phyloP scores from a whole-genome alignment of 2,113 vertebrate genomes.

The Syngnathus typhle region DNA sequence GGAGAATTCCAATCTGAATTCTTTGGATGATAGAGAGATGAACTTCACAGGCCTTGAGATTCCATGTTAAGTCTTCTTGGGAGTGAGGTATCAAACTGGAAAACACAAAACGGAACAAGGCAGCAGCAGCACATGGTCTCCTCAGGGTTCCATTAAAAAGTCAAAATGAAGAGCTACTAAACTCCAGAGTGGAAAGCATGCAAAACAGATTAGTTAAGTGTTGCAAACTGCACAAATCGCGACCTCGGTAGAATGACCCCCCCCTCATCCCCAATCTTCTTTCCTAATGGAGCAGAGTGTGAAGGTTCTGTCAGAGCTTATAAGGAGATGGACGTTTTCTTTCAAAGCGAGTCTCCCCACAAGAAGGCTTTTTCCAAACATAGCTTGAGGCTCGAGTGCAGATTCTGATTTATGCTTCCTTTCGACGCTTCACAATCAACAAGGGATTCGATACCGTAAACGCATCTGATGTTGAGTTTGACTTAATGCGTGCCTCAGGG shows the following conservation, averaged over 20 bases:
- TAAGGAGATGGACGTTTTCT: conserved; percentile 26
- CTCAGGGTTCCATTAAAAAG: conserved; percentile 56
- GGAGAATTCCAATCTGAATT: not conserved
- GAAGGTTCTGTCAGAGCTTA: conserved; percentile 4
- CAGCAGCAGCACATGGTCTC: conserved; percentile 19
- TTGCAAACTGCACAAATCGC: conserved; percentile 62
- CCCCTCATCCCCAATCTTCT: conserved; percentile 7
- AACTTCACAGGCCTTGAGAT: not conserved
- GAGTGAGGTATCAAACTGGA: not conserved
- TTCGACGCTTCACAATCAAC: conserved; percentile 24
- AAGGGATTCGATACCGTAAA: conserved; percentile 51
- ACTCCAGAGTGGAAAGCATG: conserved; percentile 44
- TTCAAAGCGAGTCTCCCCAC: conserved; percentile 1
- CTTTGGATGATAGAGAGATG: not conserved
- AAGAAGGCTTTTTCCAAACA: not conserved
- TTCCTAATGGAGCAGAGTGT: conserved; percentile 10
- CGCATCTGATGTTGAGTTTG: conserved; percentile 49
- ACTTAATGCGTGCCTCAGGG: conserved; percentile 61
- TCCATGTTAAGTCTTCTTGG: not conserved
- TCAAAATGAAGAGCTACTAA: conserved; percentile 30
- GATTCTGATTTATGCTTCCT: conserved; percentile 24
- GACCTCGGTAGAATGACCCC: conserved; percentile 50
- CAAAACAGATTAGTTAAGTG: conserved; percentile 54
- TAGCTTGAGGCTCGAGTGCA: conserved; percentile 22
- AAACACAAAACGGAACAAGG: not conserved